Base-by-base conservation (phyloP, 2,797 vertebrate species). In the Arrhamphus sclerolepis region DNA sequence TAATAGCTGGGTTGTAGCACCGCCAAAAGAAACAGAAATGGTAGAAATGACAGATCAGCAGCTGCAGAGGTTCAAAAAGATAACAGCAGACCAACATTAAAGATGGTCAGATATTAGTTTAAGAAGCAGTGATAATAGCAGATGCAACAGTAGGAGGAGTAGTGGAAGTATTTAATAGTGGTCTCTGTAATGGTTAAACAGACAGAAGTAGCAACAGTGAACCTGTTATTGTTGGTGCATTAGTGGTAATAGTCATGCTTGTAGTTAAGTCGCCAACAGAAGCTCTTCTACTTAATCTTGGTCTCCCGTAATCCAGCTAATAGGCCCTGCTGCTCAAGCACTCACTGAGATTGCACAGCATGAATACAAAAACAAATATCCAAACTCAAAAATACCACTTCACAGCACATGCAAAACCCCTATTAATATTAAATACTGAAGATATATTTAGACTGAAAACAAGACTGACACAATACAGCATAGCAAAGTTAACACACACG, bases 281-380 rank as follows among this genome's bases (percentile, higher is more conserved):
- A 61, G 82, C 79, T 70, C 51, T 66, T 47, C 41, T 49, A 17
- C 64, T 55, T 88, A 81, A 88, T 87, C 81, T 75, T 19, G 2
- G 5, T 17, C 10, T 42, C 59, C 52, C 71, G 17, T 85, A 88
- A 88, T 85, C 83, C 85, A 68, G 19, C 53, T 83, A 87, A 87
- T 83, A 79, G 3, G 2, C 21, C n/a, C 53, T 58, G 70, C 40
- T 47, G 42, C 61, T 54, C 22, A 14, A 31, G 68, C 46, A 54
- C 46, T 26, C n/a, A 16, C 62, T 13, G n/a, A 53, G 6, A 48
- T 18, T 48, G 44, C 44, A 34, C 24, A 68, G 46, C 22, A 56
- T 0, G 31, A 22, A 46, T 5, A 11, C 10, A 44, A 46, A 19
- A 24, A 16, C 7, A 4, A 31, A 21, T 3, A 44, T 11, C 6